Evolutionary conservation across 2,888 invertebrate species (phyloP).

Genomic region (Netelia inedita): DNA sequence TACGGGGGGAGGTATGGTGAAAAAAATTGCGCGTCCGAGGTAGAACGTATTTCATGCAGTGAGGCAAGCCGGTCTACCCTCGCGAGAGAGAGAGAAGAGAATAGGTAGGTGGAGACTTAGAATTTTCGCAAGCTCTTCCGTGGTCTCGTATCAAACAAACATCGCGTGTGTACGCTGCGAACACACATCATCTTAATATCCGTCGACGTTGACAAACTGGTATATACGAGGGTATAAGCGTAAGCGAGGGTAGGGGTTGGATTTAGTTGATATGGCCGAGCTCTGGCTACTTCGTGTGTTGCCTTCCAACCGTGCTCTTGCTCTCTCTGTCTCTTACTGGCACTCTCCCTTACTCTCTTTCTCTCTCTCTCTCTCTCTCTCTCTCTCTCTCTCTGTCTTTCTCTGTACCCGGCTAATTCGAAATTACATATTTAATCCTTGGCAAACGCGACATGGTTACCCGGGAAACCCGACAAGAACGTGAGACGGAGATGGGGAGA

Average conservation of each 20-base stretch:
- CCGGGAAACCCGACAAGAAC: constrained; percentile 72
- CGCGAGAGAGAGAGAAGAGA: too few species aligned
- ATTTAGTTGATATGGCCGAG: constrained; percentile 46
- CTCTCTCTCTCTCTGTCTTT: not conserved
- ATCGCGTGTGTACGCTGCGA: not conserved
- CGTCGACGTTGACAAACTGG: constrained; percentile 2
- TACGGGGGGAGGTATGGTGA: too few species aligned
- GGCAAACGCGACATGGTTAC: constrained; percentile 79
- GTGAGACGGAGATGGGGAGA: constrained; percentile 29
- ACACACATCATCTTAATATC: constrained; percentile 43
- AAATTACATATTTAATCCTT: constrained; percentile 84
- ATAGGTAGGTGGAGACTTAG: too few species aligned
- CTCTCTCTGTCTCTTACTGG: constrained; percentile 3
- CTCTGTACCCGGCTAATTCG: constrained; percentile 81
- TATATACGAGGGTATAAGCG: constrained; percentile 13
- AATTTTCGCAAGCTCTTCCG: too few species aligned
- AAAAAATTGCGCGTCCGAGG: too few species aligned
- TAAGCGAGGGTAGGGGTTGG: constrained; percentile 31
- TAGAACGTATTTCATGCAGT: too few species aligned
- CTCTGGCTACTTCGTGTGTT: constrained; percentile 27
- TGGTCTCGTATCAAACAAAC: too few species aligned
- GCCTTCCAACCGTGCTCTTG: constrained; percentile 7
- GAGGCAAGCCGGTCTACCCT: too few species aligned
- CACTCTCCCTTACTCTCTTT: constrained; percentile 44
- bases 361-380: constrained; percentile 14